phyloP scores from a whole-genome alignment of 2,888 invertebrate species.

The Dolomedes plantarius region DNA sequence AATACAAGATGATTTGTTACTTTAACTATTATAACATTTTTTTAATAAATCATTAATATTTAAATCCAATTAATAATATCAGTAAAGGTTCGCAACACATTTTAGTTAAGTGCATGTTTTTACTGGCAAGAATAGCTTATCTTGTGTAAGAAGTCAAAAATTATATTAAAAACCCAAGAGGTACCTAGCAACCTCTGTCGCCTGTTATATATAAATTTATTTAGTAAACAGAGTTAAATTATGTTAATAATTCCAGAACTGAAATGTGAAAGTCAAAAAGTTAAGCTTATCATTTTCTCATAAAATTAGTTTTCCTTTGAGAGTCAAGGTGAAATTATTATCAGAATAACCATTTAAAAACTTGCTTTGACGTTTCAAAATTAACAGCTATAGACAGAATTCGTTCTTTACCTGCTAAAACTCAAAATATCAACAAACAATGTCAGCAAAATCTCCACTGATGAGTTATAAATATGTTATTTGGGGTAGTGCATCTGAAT shows the following conservation, averaged over 20 bases:
- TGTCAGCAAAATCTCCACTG: neutral
- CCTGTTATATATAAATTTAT: neutral
- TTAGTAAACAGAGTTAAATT: neutral
- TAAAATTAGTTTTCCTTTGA: neutral
- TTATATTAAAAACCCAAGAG: neutral
- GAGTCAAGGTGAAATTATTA: neutral
- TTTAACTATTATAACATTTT: too few species aligned
- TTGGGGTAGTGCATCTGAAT: conserved; percentile 19
- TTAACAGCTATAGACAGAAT: neutral
- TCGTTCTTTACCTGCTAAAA: neutral
- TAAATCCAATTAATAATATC: too few species aligned
- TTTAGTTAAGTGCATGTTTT: too few species aligned
- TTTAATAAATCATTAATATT: too few species aligned
- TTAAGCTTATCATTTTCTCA: neutral
- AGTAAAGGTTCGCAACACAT: too few species aligned
- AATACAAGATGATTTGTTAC: too few species aligned
- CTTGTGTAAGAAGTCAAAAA: neutral
- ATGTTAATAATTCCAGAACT: neutral
- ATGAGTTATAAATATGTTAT: conserved; percentile 38
- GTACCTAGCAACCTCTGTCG: neutral
- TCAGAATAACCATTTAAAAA: neutral
- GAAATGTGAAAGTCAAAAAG: neutral
- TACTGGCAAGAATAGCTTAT: neutral
- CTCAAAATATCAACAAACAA: neutral
- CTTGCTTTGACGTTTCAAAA: neutral